Base-by-base conservation (phyloP, 1,140 invertebrate genomes). In the Hypothenemus hampei region DNA sequence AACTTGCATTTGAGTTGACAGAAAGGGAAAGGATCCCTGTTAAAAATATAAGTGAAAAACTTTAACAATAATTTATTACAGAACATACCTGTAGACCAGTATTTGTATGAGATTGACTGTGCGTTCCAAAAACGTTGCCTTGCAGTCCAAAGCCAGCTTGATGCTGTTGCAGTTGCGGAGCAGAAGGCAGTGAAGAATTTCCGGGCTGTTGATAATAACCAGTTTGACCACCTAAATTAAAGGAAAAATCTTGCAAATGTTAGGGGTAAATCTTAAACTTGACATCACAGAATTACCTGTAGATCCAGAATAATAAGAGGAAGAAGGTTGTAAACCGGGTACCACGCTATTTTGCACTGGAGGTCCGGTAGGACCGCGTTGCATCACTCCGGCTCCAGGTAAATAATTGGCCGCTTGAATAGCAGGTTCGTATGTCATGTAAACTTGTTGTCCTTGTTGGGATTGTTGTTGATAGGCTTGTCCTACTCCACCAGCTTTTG, bases 391-490 rank as follows among this genome's bases (percentile, higher is more conserved):
- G 6, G 67, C 63, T 23, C 59, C 67, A 19, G 57, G 62, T 39
- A 72, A 53, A 55, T 72, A 72, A 43, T 68, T 72, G 8, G 64
- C 63, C 7, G 61, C 64, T 37, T 65, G 68, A 1, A 69, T 61
- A 7, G 67, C 45, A 10, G 69, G 68, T 39, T 72, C 70, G 21
- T 68, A 72, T 5, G 69, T 37, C 60, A 72, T 71, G 41, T 68
- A 72, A 4, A 72, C 58, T 48, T 72, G 69, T 39, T 67, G 65
- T 8, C 66, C 63, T 57, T 72, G 70, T 40, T 71, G 69, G 16
- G 69, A 71, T 61, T 71, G 69, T 39, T 69, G 69, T 44, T 69
- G 68, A 52, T 70, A 72, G 1, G 69, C 67, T 52, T 72, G 70
- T 15, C 68, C 68, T 8, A 69, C 67, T 8, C 64, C 67, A 18